phyloP scores from a whole-genome alignment of 2,797 vertebrate genomes.

The Chrysolophus pictus region DNA sequence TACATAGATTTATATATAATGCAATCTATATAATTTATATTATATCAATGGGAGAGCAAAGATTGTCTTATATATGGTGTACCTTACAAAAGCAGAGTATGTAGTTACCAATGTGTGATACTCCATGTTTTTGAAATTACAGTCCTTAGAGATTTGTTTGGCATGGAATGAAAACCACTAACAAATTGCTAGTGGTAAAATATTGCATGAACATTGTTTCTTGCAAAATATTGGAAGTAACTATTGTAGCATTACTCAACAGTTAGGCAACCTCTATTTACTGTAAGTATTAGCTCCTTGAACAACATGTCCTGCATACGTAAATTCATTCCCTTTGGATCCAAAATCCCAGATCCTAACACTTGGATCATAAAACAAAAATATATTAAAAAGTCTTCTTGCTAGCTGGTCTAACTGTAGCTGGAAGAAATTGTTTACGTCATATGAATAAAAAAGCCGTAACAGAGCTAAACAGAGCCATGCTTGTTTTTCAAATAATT shows the following conservation, averaged over 20 bases:
- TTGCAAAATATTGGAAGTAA: conserved; percentile 79
- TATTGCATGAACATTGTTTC: conserved; percentile 74
- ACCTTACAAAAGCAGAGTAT: conserved; percentile 14
- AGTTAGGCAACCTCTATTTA: conserved; percentile 66
- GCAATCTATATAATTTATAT: too few relatives aligned
- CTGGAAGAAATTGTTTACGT: conserved; percentile 42
- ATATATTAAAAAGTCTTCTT: conserved; percentile 10
- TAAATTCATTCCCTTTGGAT: conserved; percentile 58
- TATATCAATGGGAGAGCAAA: background rate
- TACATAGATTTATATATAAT: too few relatives aligned
- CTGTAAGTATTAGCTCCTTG: conserved; percentile 56
- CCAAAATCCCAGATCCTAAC: conserved; percentile 53
- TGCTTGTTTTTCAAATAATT: conserved; percentile 1
- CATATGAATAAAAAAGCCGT: background rate
- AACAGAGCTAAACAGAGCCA: background rate
- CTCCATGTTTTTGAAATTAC: conserved; percentile 60
- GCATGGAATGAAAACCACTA: conserved; percentile 72
- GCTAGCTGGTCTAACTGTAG: conserved; percentile 1
- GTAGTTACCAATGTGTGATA: background rate
- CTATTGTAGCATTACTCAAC: conserved; percentile 67
- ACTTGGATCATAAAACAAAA: conserved; percentile 58
- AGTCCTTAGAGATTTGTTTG: conserved; percentile 60
- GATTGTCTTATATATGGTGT: background rate
- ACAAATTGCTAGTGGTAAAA: conserved; percentile 72
- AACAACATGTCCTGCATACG: conserved; percentile 67